A percentile compares a stretch with the other conserved stretches of the same genome.
phyloP scores from a whole-genome alignment of 2,113 vertebrate genomes.

The Thinocorus orbignyianus region DNA sequence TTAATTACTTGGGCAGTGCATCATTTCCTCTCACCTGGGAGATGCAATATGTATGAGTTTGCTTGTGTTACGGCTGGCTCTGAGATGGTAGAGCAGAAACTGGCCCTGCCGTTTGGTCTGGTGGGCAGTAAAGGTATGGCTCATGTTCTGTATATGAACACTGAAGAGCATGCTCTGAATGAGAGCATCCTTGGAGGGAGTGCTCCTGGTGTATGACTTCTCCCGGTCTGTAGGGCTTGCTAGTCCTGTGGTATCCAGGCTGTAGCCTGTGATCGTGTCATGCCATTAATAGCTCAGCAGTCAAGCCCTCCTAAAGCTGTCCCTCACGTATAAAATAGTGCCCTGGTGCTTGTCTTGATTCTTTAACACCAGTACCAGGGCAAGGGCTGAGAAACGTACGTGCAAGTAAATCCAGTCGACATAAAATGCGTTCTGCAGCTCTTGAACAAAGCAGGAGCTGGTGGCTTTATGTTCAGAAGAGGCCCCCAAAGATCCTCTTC shows the following conservation, averaged over 20 bases:
- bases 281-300: neutral
- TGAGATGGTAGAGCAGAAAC: neutral
- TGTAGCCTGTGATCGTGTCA: rapidly evolving
- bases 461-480: neutral
- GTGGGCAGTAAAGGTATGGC: neutral
- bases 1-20: constrained; percentile 57
- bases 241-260: neutral
- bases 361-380: neutral
- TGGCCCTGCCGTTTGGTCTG: neutral
- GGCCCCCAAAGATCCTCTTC: neutral
- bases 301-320: neutral
- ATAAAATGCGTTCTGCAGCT: neutral
- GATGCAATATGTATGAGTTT: constrained; percentile 59
- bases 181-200: neutral
- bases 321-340: neutral
- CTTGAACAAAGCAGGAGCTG: neutral
- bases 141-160: rapidly evolving
- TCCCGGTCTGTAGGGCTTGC: neutral
- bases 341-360: neutral
- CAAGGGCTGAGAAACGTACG: rapidly evolving
- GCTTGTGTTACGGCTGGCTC: constrained; percentile 38
- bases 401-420: neutral
- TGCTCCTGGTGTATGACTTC: neutral
- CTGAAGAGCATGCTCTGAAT: neutral
- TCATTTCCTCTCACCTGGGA: constrained; percentile 22